Conservation (phyloP, 2,888 invertebrate species). For the Megastigmus dorsalis region DNA sequence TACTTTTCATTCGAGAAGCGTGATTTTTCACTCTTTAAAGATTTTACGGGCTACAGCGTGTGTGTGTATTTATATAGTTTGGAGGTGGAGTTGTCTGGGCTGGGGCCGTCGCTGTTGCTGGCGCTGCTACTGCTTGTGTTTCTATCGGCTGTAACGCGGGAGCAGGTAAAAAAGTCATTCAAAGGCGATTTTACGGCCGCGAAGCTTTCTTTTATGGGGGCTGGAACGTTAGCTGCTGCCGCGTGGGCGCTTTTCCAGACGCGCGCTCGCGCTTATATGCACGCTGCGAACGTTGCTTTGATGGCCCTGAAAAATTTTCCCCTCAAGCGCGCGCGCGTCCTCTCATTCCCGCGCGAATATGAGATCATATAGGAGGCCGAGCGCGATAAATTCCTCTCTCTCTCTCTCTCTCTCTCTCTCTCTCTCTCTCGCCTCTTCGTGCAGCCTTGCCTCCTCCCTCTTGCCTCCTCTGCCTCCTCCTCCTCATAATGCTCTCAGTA, state of each 20-base stretch:
- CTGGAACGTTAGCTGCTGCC: neutral
- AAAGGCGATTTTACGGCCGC: conserved; percentile 34
- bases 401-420: neutral
- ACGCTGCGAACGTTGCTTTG: too few species aligned
- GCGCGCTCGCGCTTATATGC: neutral
- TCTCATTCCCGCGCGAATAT: conserved; percentile 24
- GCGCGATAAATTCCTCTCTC: conserved; percentile 37
- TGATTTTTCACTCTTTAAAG: too few species aligned
- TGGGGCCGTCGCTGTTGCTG: too few species aligned
- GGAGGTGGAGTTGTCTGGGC: too few species aligned
- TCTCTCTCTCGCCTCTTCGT: neutral
- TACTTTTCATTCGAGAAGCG: too few species aligned
- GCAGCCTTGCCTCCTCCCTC: neutral
- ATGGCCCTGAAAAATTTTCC: conserved; percentile 27
- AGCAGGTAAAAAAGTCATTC: conserved; percentile 41
- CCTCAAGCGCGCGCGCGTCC: conserved; percentile 1
- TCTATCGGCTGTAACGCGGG: too few species aligned
- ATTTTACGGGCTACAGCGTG: too few species aligned
- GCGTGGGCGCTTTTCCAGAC: neutral
- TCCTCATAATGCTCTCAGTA: conserved; percentile 10
- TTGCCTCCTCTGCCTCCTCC: neutral
- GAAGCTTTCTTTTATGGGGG: conserved; percentile 28
- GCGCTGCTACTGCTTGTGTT: too few species aligned
- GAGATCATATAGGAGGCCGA: conserved; percentile 34
- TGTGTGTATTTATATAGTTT: too few species aligned